A percentile compares a stretch with the other conserved stretches of the same genome.
Evolutionary conservation across 2,113 vertebrate genomes (phyloP).

Genomic region (Nematolebias whitei): DNA sequence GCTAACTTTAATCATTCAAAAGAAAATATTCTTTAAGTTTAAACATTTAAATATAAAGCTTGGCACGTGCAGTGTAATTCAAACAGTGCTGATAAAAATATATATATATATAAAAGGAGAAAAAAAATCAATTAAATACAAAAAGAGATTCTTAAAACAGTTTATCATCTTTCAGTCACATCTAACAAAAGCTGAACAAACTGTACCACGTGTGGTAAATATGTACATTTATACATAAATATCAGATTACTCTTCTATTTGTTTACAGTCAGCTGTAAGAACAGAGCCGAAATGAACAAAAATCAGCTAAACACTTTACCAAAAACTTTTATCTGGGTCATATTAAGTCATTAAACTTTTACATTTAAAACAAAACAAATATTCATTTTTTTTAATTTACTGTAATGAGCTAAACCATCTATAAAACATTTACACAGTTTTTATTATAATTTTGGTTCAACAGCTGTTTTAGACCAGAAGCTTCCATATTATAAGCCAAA

Average conservation of each 20-base stretch:
- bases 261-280: conserved; percentile 14
- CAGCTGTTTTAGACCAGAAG: not conserved
- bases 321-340: too few species aligned
- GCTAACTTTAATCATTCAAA: too few species aligned
- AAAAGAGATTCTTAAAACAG: conserved; percentile 20
- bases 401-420: not conserved
- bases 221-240: conserved; percentile 20
- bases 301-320: too few species aligned
- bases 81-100: conserved; percentile 20
- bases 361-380: too few species aligned
- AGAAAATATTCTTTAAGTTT: too few species aligned
- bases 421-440: not conserved
- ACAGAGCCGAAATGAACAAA: not conserved
- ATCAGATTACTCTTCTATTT: not conserved
- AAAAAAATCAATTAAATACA: too few species aligned
- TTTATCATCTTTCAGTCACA: conserved; percentile 2
- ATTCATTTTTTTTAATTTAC: not conserved
- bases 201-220: not conserved
- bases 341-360: too few species aligned
- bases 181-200: conserved; percentile 11
- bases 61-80: conserved; percentile 17
- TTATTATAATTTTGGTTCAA: not conserved
- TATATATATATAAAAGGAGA: not conserved
- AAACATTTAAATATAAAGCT: conserved; percentile 5
- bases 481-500: not conserved